Evolutionary conservation across 2,797 vertebrate species (phyloP), one percentile per base, ranked within the genome.

Genomic region (Fringilla coelebs): DNA sequence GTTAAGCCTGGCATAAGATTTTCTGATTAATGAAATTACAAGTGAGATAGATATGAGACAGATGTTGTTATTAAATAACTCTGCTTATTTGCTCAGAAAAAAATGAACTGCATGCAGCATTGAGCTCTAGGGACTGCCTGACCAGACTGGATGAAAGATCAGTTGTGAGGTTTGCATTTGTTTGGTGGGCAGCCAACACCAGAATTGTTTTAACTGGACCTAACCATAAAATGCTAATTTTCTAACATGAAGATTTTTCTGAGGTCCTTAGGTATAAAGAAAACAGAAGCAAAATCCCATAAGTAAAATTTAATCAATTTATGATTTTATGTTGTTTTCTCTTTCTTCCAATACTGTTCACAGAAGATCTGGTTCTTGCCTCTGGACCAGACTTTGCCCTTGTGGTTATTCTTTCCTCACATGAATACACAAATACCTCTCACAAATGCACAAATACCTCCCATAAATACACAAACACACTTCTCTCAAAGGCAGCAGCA

Each of bases 401-500:
- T 2, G 14, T 48, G 25, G n/a, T 51, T 82, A n/a, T 34, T 94
- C 91, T 6, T 62, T 65, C 51, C 96, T 96, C 21, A 95, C 61
- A 40, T 97, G 96, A 51, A 98, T 90, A 6, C 98, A 97, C 10
- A 41, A 34, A 43, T 43, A 63, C 40, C 96, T 96, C 24, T 95
- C 70, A 54, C 97, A 95, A 48, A 98, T 89, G 5, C 98, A 97
- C 11, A 77, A 29, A 34, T 98, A 54, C 19, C 31, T 55, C 32
- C 97, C 17, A 98, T 73, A 96, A 48, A 97, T 90, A 5, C 98
- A 97, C 11, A 54, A 31, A 43, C 98, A 97, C 19, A 98, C 79
- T 76, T 98, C 97, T 90, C 98, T 97, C 10, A 99, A 97, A 86
- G 97, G 96, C 51, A 98, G 75, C 66, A 99, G 97, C 78, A 99